Base-by-base conservation (phyloP, 2,888 invertebrate species). In the Cyclophora albipunctata region DNA sequence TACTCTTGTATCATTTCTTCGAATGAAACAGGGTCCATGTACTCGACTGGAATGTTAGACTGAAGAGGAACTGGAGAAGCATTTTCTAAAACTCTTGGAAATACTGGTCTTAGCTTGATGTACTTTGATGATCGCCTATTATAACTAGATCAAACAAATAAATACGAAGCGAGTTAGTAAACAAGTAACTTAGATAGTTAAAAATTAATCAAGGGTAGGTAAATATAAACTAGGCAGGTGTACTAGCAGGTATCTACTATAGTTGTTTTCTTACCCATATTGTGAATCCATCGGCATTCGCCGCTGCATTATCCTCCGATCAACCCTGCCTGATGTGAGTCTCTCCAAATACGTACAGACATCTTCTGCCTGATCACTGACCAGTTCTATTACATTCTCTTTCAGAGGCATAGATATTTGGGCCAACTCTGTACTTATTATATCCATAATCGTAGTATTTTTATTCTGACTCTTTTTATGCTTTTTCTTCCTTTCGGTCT, bases 381-480 rank as follows among this genome's bases (percentile, higher is more conserved):
- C 47, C 7, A 62, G 54, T 3, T 64, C 69, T 34, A 84, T 66
- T 40, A 78, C 60, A 61, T 79, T 84, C 49, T 73, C 64, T 4
- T 66, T 58, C 34, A 84, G 58, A 5, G 79, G 76, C 6, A 67
- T 50, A 37, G 63, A 59, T 3, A 62, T 59, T 3, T 73, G 64
- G 2, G 74, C 76, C 34, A 86, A 59, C 57, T 86, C 82, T 2
- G 74, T 66, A 56, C 64, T 74, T 40, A 88, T 75, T 5, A 83
- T 64, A 50, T 87, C 83, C 75, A 84, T 78, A 52, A 85, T 57
- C 62, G 69, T 78, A 2, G 66, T 49, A 0, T 67, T 20, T 45
- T 60, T 72, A 3, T 63, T 63, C 58, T 71, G 20, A 20, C 20
- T 81, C 53, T 70, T 75, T 50, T 72, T 80, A 4, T 34, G 42